phyloP scores from a whole-genome alignment of 1,140 invertebrate species.

The Carcinoscorpius rotundicauda region DNA sequence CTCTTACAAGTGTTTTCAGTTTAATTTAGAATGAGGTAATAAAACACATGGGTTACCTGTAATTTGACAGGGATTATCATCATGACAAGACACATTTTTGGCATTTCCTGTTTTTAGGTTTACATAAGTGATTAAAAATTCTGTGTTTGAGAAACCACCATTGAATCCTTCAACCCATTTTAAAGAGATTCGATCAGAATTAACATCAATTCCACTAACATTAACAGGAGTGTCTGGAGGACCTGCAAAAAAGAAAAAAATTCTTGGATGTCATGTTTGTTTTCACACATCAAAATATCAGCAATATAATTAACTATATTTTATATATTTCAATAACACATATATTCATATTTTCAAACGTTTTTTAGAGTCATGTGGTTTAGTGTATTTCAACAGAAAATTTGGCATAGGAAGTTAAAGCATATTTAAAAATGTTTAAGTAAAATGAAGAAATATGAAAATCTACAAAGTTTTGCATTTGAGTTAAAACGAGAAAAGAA shows the following conservation, averaged over 20 bases:
- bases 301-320: too few relatives aligned
- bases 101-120: constrained; percentile 45
- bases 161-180: constrained; percentile 79
- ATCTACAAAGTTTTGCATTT: too few relatives aligned
- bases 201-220: constrained; percentile 35
- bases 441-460: too few relatives aligned
- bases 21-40: background rate
- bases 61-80: constrained; percentile 74
- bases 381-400: too few relatives aligned
- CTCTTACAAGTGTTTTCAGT: background rate
- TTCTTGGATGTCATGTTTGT: too few relatives aligned
- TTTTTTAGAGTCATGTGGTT: too few relatives aligned
- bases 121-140: constrained; percentile 53
- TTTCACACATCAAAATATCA: too few relatives aligned
- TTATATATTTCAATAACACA: too few relatives aligned
- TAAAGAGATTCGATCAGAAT: constrained; percentile 57
- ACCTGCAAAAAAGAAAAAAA: constrained; percentile 34
- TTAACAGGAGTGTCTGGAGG: constrained; percentile 65
- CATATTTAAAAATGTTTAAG: too few relatives aligned
- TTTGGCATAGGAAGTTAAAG: too few relatives aligned
- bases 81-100: constrained; percentile 51
- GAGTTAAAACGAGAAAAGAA: too few relatives aligned
- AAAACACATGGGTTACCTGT: constrained; percentile 30
- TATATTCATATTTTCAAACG: too few relatives aligned
- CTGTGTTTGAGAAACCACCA: constrained; percentile 68